phyloP scores from a whole-genome alignment of 2,888 invertebrate genomes.

The Stramonita haemastoma region DNA sequence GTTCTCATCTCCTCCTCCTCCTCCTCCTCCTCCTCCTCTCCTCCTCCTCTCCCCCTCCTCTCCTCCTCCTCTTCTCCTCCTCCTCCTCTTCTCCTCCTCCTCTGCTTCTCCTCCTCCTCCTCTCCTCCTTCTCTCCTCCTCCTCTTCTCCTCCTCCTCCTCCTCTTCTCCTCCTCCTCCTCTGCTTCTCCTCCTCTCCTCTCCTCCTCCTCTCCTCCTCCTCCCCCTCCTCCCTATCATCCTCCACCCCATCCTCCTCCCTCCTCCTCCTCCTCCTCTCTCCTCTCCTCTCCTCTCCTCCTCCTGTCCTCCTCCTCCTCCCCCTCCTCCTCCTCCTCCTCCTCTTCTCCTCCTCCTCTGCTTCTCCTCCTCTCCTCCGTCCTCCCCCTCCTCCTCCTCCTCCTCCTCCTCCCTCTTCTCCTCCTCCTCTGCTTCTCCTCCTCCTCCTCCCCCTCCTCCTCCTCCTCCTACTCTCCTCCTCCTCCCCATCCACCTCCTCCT shows the following conservation, averaged over 20 bases:
- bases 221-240: no score
- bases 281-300: background rate
- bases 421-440: no score
- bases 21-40: background rate
- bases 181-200: no score
- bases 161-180: no score
- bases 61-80: background rate
- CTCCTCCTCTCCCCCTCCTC: background rate
- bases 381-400: no score
- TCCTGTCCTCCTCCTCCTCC: background rate
- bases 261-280: background rate
- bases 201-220: no score
- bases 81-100: no score
- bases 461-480: no score
- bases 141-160: background rate
- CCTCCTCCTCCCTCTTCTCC: no score
- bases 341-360: background rate
- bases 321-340: background rate
- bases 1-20: background rate
- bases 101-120: background rate
- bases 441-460: no score
- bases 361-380: no score
- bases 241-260: background rate
- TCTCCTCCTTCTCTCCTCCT: background rate
- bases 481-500: no score